Percentiles rank a stretch among this genome's conserved stretches.
Evolutionary conservation across 2,888 invertebrate species (phyloP).

Genomic region (Drosophila borealis): DNA sequence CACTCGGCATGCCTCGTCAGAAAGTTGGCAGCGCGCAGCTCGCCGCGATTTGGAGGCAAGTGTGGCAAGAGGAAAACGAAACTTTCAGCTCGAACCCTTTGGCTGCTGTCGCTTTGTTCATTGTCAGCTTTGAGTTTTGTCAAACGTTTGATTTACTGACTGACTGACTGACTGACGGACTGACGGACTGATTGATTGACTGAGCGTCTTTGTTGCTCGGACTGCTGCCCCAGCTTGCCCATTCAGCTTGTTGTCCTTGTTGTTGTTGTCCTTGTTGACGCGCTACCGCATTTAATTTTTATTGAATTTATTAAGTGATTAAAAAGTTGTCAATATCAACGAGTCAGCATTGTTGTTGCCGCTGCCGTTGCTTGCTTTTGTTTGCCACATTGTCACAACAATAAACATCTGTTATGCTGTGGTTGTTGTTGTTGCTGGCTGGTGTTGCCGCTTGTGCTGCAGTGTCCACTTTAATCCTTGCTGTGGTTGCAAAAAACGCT

Average conservation of each 20-base stretch:
- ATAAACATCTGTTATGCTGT: constrained; percentile 37
- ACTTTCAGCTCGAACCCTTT: constrained; percentile 47
- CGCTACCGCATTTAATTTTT: constrained; percentile 84
- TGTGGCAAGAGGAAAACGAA: not conserved
- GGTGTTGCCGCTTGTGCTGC: constrained; percentile 11
- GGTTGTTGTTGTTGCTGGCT: constrained; percentile 5
- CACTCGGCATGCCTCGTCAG: constrained; percentile 7
- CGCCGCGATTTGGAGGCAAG: not conserved
- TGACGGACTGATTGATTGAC: constrained; percentile 26
- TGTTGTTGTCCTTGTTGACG: constrained; percentile 71
- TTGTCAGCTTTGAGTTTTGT: constrained; percentile 64
- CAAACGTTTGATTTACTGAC: constrained; percentile 57
- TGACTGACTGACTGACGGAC: constrained; percentile 39
- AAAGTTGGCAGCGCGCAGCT: constrained; percentile 22
- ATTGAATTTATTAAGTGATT: constrained; percentile 84
- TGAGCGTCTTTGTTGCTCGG: constrained; percentile 19
- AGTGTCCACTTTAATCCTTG: constrained; percentile 71
- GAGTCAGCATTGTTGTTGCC: constrained; percentile 65
- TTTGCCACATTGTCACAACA: constrained; percentile 72
- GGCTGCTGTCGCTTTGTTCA: constrained; percentile 49
- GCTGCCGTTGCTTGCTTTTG: constrained; percentile 57
- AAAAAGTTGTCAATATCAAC: constrained; percentile 83
- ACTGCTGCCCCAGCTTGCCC: constrained; percentile 14
- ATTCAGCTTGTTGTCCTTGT: constrained; percentile 28
- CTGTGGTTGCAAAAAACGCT: constrained; percentile 61